Base-by-base conservation (phyloP, 2,797 vertebrate genomes). In the Lithobates pipiens region DNA sequence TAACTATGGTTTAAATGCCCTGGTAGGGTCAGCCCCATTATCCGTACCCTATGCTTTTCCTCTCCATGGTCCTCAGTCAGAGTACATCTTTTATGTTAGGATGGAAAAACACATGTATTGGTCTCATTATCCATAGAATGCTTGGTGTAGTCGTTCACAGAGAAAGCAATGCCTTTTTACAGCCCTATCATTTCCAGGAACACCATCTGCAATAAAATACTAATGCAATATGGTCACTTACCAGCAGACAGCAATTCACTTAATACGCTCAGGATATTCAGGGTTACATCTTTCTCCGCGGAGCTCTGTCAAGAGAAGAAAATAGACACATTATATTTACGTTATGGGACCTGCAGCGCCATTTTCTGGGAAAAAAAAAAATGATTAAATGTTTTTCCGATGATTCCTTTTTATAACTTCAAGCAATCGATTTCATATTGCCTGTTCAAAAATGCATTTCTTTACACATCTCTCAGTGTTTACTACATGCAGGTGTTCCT, bases 211-310 rank as follows among this genome's bases (percentile, higher is more conserved):
- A 83, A 21, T 3, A 34, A 32, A 46, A 36, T 16, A n/a, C 61
- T 27, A 10, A 68, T 21, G 34, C 0, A 1, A 0, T 0, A 36
- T 69, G 76, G 23, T 87, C 78, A 89, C 96, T 96, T 91, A 98
- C 97, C 97, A 27, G 95, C 92, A 82, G 97, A 96, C 8, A 99
- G 93, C 70, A 99, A 93, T 84, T 97, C 95, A 72, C 96, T 95
- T 36, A 99, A 93, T 83, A 98, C 91, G 10, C 89, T 93, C 34
- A 99, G 94, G 80, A 96, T 94, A 86, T 94, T 94, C 88, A 96
- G 89, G 82, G 93, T 95, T 85, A 93, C 95, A 76, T 95, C 94
- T 74, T 90, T 93, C 88, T 99, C 97, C 1, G 77, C 88, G 32
- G 94, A 95, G 78, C 87, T 96, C 97, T 99, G 74, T 86, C 92